Percentiles rank a stretch among this genome's conserved stretches.
Conservation (phyloP, 2,888 invertebrate genomes). For the Drosophila colorata region DNA sequence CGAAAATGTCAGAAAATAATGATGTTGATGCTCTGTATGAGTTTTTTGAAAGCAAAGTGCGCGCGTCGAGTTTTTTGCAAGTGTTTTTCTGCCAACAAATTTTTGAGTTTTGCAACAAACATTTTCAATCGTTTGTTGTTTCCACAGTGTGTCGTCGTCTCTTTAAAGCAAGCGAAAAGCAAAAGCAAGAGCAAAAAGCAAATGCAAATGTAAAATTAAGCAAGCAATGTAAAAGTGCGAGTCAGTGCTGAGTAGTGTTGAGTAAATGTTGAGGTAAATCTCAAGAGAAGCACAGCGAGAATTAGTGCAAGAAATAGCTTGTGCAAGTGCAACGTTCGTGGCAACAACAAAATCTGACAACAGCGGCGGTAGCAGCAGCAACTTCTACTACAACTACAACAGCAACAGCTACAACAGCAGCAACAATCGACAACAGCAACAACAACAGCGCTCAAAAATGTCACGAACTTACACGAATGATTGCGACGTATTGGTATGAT, state of each 20-base stretch:
- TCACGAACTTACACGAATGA: slow-evolving; percentile 83
- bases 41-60: slow-evolving; percentile 59
- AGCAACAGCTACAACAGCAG: slow-evolving; percentile 33
- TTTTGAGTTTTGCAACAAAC: slow-evolving; percentile 72
- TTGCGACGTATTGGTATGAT: slow-evolving; percentile 85
- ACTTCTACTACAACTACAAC: slow-evolving; percentile 41
- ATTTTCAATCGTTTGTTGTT: slow-evolving; percentile 62
- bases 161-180: slow-evolving; percentile 42
- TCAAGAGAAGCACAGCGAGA: slow-evolving; percentile 29
- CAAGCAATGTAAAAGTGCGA: slow-evolving; percentile 57
- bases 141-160: slow-evolving; percentile 55
- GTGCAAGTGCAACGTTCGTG: slow-evolving; percentile 70
- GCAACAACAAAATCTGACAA: slow-evolving; percentile 40
- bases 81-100: slow-evolving; percentile 75
- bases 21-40: slow-evolving; percentile 31
- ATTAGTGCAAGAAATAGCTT: slow-evolving; percentile 51
- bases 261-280: slow-evolving; percentile 34
- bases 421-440: slow-evolving; percentile 47
- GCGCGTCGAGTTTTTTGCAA: slow-evolving; percentile 78
- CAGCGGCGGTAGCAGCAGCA: slow-evolving; percentile 18
- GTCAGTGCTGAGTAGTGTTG: slow-evolving; percentile 58
- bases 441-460: slow-evolving; percentile 65
- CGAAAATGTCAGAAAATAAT: slow-evolving; percentile 59
- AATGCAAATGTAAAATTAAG: slow-evolving; percentile 45
- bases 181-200: slow-evolving; percentile 36